Evolutionary conservation across 2,888 invertebrate genomes (phyloP).

Genomic region (Agrochola lota): DNA sequence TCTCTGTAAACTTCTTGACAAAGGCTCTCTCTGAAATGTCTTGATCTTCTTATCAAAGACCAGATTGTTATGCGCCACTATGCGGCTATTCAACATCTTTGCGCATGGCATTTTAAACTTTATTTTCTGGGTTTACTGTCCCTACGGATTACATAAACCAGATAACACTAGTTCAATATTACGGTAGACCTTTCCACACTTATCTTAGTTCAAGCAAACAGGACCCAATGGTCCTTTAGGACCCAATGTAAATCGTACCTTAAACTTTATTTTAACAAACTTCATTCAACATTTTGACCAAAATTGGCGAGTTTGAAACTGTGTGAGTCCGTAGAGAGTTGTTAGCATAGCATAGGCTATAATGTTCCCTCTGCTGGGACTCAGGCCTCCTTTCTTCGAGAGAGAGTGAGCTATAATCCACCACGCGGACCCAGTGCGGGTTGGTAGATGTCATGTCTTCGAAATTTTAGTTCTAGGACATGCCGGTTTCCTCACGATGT

Average conservation of each 20-base stretch:
- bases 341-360: background rate
- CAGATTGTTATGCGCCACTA: too few relatives aligned
- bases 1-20: background rate
- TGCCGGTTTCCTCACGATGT: too few relatives aligned
- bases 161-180: slow-evolving; percentile 16
- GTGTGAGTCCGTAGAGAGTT: slow-evolving; percentile 15
- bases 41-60: too few relatives aligned
- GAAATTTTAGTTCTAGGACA: too few relatives aligned
- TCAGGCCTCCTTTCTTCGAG: too few relatives aligned
- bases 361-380: too few relatives aligned
- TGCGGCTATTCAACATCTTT: background rate
- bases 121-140: background rate
- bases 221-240: slow-evolving; percentile 21
- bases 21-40: too few relatives aligned
- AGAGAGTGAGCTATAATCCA: too few relatives aligned
- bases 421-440: too few relatives aligned
- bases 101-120: background rate
- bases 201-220: slow-evolving; percentile 18
- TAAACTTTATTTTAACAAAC: slow-evolving; percentile 37
- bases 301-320: slow-evolving; percentile 31
- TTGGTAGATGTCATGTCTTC: too few relatives aligned
- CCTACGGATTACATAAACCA: background rate
- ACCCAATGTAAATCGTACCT: slow-evolving; percentile 38
- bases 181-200: slow-evolving; percentile 3
- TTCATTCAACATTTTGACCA: slow-evolving; percentile 36